Evolutionary conservation across 1,140 invertebrate species (phyloP).

Genomic region (Drosophila aff.): DNA sequence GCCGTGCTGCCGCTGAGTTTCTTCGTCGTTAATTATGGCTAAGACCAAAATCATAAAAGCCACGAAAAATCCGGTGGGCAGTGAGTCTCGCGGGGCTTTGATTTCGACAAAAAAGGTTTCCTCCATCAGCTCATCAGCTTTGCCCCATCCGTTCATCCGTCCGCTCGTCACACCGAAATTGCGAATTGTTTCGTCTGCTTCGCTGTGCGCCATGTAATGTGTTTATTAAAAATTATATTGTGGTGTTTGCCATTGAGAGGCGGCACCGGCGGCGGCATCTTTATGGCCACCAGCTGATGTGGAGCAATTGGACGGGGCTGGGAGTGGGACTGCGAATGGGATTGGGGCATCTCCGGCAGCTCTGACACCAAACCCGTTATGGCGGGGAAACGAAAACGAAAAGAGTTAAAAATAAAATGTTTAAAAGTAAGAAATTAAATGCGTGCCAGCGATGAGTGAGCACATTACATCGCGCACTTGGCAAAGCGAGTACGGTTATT

Average conservation of each 20-base stretch:
- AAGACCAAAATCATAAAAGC: slow-evolving; percentile 46
- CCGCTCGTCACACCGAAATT: slow-evolving; percentile 34
- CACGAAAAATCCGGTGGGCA: slow-evolving; percentile 43
- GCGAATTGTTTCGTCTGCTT: slow-evolving; percentile 68
- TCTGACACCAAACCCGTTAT: slow-evolving; percentile 37
- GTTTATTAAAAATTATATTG: slow-evolving; percentile 81
- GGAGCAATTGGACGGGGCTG: slow-evolving; percentile 66
- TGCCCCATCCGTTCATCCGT: slow-evolving; percentile 8
- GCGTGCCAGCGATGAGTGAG: slow-evolving; percentile 77
- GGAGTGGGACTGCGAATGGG: neutral
- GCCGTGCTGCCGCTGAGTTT: slow-evolving; percentile 34
- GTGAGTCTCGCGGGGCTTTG: slow-evolving; percentile 16
- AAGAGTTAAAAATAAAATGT: slow-evolving; percentile 30
- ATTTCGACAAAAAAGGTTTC: slow-evolving; percentile 67
- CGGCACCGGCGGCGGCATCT: slow-evolving; percentile 53
- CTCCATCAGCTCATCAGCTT: slow-evolving; percentile 22
- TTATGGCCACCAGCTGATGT: slow-evolving; percentile 67
- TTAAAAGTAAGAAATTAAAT: slow-evolving; percentile 53
- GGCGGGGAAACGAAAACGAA: slow-evolving; percentile 34
- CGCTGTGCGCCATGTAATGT: slow-evolving; percentile 66
- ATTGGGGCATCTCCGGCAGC: slow-evolving; percentile 51
- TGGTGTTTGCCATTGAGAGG: slow-evolving; percentile 60
- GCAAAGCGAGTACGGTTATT: slow-evolving; percentile 53
- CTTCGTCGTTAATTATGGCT: slow-evolving; percentile 63
- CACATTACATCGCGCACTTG: slow-evolving; percentile 73